Base-by-base conservation (phyloP, 2,797 vertebrate genomes). In the Avahi laniger region DNA sequence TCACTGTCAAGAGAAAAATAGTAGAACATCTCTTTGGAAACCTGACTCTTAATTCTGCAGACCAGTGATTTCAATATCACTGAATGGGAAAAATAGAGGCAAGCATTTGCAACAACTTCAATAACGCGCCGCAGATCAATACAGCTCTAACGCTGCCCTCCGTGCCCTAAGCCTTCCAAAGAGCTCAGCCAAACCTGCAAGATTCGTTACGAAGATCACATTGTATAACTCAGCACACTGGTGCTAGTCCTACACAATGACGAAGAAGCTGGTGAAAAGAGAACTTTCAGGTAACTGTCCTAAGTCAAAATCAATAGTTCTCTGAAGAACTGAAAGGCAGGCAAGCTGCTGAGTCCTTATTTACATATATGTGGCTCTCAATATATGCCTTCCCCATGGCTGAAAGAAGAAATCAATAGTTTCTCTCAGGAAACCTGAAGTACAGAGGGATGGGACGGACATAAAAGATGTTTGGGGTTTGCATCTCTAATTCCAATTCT, bases 51-150 rank as follows among this genome's bases (percentile, higher is more conserved):
- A 97, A 97, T 98, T 98, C 98, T 97, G 96, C 97, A 98, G 92
- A 97, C 69, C 90, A 89, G 95, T 96, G 96, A 98, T 98, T 98
- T 98, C 97, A 97, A 85, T 97, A 97, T 92, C 97, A 98, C 97
- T 93, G 59, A 98, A 98, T 93, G 94, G 91, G 95, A 93, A 98
- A 97, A 98, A 97, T 52, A 96, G 95, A 98, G 87, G 97, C 97
- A 97, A 98, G 96, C 96, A 95, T 98, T 97, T 98, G 98, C 97
- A 96, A 97, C 97, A 94, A 98, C 97, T 98, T 97, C 97, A 98
- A 96, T 98, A 98, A 79, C 89, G 65, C n/a, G 85, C 97, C 94
- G 63, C 97, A 98, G 98, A 98, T 98, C 98, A 98, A 98, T 98
- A 90, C 65, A 96, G 41, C 88, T 97, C 96, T 98, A 89, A 97